These are phyloP conservation scores for Labroides dimidiatus DNA, from an alignment of 2,797 vertebrate genomes.

Conservation along the genomic window DNA sequence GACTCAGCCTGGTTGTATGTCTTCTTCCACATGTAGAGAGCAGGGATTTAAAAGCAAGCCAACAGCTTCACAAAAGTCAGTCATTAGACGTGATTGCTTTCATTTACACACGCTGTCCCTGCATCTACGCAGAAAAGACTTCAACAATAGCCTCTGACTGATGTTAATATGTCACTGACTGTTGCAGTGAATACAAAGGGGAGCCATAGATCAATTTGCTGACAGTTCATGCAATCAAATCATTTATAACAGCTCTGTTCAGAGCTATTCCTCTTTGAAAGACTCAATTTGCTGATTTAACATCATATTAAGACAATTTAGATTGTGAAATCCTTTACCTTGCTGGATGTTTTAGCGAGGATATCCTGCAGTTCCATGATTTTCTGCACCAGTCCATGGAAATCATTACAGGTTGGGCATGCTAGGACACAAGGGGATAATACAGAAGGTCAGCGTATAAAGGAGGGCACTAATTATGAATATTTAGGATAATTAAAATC, in stretches of 20 bases:
- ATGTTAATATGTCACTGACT: constrained; percentile 25
- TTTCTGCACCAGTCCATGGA: constrained; percentile 98
- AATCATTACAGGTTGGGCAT: constrained; percentile 98
- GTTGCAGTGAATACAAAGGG: constrained; percentile 36
- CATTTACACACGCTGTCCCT: constrained; percentile 22
- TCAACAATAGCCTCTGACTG: constrained; percentile 16
- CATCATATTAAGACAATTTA: constrained; percentile 1
- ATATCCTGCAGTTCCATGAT: constrained; percentile 99
- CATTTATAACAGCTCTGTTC: constrained; percentile 6
- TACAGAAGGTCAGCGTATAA: constrained; percentile 1
- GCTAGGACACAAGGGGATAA: constrained; percentile 80
- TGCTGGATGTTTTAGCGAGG: constrained; percentile 97
- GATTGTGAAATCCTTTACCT: constrained; percentile 83
- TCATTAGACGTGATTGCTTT: constrained; percentile 39
- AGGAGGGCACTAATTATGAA: not conserved
- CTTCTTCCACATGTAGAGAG: constrained; percentile 36
- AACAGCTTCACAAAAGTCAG: constrained; percentile 25
- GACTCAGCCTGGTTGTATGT: constrained; percentile 36
- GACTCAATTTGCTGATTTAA: not conserved
- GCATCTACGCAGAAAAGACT: constrained; percentile 24
- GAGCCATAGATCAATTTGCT: not conserved
- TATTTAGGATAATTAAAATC: not conserved
- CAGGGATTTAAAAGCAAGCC: constrained; percentile 24
- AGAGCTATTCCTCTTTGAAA: not conserved
- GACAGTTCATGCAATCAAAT: constrained; percentile 2